Evolutionary conservation across 2,797 vertebrate species (phyloP), one percentile per base, ranked within the genome.

Genomic region (Hozukius guyotensis): DNA sequence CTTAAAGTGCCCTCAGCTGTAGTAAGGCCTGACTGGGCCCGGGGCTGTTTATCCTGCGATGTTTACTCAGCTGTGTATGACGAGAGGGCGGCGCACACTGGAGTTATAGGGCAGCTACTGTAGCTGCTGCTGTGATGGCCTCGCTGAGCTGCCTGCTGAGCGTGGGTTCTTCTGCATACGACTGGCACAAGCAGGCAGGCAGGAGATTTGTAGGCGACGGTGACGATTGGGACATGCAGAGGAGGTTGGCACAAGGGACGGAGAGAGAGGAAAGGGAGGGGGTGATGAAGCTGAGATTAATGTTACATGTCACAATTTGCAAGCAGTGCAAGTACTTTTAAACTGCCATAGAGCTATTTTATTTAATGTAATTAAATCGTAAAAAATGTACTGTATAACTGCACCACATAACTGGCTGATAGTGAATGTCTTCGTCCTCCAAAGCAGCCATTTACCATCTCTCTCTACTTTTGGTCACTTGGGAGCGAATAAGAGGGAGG

Each of bases 11-110:
- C 70, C 53, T 79, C 70, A 62, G 77, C 73, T 82, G 36, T 71
- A 68, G 55, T 71, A 27, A 68, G 70, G 64, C 79, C 72, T 73
- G 81, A 83, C 82, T 77, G n/a, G 60, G 62, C 88, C 86, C 11
- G 1, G 16, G 78, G 90, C 78, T 91, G 86, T 92, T 92, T 92
- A 86, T 79, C 77, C 84, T 81, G 66, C 31, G 8, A 75, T 88
- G 89, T 92, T 90, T 86, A 88, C 89, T 92, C 90, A 86, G 85
- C 85, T 91, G 84, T 86, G 77, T 53, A 22, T 60, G 80, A 83
- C 55, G 13, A 75, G 81, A 81, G 70, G 78, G 56, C 34, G 61
- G 72, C 3, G 52, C 85, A 72, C 55, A 3, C 52, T 53, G 80
- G 62, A 85, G 79, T 42, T 42, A 52, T 46, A 78, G 61, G 34